Percentiles rank a stretch among this genome's conserved stretches.
phyloP scores from a whole-genome alignment of 35 echinoderm and acorn worm genomes.

The Apostichopus parvimensis region DNA sequence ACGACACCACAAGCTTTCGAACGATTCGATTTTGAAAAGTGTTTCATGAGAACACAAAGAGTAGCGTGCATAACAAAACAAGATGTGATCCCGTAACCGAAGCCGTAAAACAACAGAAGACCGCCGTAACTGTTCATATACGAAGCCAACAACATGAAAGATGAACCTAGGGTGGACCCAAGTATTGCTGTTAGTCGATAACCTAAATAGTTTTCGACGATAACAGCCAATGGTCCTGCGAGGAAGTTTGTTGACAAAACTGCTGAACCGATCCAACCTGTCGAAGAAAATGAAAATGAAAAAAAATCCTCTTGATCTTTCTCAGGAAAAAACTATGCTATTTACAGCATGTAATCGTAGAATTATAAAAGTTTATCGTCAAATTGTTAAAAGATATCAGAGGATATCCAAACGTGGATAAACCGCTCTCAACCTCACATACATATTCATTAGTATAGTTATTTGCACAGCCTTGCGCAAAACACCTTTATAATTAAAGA shows the following conservation, averaged over 20 bases:
- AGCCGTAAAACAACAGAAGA: conserved; percentile 3
- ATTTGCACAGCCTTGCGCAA: no score
- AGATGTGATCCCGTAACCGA: neutral
- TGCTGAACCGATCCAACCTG: conserved; percentile 20
- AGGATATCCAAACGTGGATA: no score
- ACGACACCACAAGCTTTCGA: neutral
- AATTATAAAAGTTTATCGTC: no score
- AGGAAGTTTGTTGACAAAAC: neutral
- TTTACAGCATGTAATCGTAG: no score
- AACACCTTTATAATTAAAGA: no score
- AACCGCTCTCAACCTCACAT: no score
- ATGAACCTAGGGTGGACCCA: neutral
- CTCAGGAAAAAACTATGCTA: no score
- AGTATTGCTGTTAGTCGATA: neutral
- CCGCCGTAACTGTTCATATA: conserved; percentile 1
- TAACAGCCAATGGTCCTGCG: neutral
- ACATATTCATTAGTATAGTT: no score
- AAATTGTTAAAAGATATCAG: no score
- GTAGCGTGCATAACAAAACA: neutral
- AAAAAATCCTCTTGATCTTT: neutral
- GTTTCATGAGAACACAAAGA: conserved; percentile 4
- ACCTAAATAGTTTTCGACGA: neutral
- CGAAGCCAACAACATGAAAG: neutral
- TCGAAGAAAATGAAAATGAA: neutral
- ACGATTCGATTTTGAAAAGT: no score